Base-by-base conservation (phyloP, 1,140 invertebrate species). In the Caenorhabditis remanei region DNA sequence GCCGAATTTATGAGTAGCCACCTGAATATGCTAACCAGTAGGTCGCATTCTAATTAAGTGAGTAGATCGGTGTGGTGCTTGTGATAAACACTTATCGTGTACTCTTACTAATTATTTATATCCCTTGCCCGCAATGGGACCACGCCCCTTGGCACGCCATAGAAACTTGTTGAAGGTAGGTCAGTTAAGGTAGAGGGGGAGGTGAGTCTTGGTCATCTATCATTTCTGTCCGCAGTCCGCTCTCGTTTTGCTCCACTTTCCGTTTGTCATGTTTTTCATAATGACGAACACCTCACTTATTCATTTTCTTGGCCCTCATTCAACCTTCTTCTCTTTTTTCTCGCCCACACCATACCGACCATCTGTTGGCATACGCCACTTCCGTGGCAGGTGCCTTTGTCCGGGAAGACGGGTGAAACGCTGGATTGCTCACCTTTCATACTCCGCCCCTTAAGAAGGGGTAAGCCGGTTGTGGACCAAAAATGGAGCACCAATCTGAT, bases 311-410 rank as follows among this genome's bases (percentile, higher is more conserved):
- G 46, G 46, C 46, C 65, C 65, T 71, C 65, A 71, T 71, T 71
- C 71, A 32, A 21, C 46, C 71, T 6, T 50, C 71, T 79, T 79
- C 71, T 50, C 71, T 50, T 79, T 79, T 79, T 79, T 40, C 41
- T n/a, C 40, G 40, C 21, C 43, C 14, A 71, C 71, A 48, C 71
- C 43, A 79, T 79, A 79, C 71, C 71, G 71, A 79, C 71, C 71
- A 79, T 79, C 71, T 79, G 71, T 79, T 79, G 71, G 71, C 71
- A 79, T 79, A 79, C 71, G 71, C 71, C 71, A 79, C 71, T 79
- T 79, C 71, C 71, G 71, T 50, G 71, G 71, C 71, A 79, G 71
- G 71, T 79, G 71, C 71, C 71, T 79, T 79, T 79, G 71, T 79
- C 71, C 71, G 46, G 71, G 71, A 79, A 46, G 53, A 50, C 46